Base-by-base conservation (phyloP, 2,113 vertebrate species). In the Rhinolophus ferrumequinum region DNA sequence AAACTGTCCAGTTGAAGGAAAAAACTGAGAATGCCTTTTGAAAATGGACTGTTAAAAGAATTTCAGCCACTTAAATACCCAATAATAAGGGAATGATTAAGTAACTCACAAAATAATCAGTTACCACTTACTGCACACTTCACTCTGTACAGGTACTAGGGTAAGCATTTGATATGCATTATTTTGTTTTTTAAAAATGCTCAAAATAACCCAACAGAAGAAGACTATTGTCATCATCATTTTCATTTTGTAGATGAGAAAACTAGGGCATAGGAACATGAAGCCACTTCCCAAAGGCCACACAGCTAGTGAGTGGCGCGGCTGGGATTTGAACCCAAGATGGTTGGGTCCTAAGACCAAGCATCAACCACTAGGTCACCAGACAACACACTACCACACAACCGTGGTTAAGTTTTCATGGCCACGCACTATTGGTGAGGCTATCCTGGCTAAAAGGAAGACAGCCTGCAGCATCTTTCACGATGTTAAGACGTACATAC, bases 241-340 rank as follows among this genome's bases (percentile, higher is more conserved):
- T 89, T 76, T 70, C 30, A 69, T 50, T 93, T 90, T 54, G 84
- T 47, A 69, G 38, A 90, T 50, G 69, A 70, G 76, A 77, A 93
- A 82, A 84, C 33, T 35, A 73, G 26, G 79, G 41, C 41, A 35
- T 13, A 73, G 16, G 30, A 28, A 35, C 64, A 62, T 50, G 56
- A 67, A 93, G n/a, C 24, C 80, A 79, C 56, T 92, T 35, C 87
- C 15, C 67, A 54, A 86, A 85, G 86, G 69, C 30, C 86, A 80
- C 28, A 64, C 6, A 52, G 24, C 44, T 54, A 69, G 38, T 35
- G 44, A 85, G 14, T n/a, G 44, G 33, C 50, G 64, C 50, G 77
- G 28, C 21, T 75, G 79, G 28, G n/a, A 83, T 62, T 35, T 54
- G 76, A 97, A 88, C 33, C 15, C 67, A 94, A 79, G 66, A 86